phyloP scores from a whole-genome alignment of 2,113 vertebrate species.

The Corythornis vintsioides region DNA sequence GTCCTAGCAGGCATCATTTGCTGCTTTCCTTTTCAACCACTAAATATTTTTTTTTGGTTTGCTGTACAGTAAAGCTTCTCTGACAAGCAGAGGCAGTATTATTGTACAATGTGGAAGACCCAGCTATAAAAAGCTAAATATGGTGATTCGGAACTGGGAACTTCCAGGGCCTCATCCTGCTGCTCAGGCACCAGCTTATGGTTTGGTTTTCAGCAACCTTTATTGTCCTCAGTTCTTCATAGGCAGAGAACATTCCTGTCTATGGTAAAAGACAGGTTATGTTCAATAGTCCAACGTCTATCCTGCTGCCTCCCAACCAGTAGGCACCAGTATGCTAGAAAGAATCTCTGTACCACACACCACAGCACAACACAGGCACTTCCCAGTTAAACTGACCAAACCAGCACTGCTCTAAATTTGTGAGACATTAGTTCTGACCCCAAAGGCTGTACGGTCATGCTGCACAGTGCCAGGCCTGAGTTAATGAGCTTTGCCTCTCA shows the following conservation, averaged over 20 bases:
- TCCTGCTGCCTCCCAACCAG: background rate
- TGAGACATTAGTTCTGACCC: background rate
- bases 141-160: background rate
- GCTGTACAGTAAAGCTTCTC: background rate
- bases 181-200: background rate
- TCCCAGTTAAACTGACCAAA: background rate
- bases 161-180: background rate
- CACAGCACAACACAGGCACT: background rate
- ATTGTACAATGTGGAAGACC: background rate
- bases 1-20: background rate
- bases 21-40: background rate
- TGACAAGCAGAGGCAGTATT: background rate
- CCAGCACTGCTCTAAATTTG: background rate
- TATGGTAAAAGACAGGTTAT: background rate
- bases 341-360: background rate
- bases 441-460: background rate
- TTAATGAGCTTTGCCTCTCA: conserved; percentile 43
- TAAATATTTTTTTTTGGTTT: background rate
- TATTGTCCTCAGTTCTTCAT: background rate
- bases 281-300: background rate
- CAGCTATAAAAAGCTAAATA: background rate
- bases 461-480: background rate
- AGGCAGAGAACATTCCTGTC: background rate
- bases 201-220: background rate
- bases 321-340: background rate